Evolutionary conservation across 2,888 invertebrate species (phyloP), one percentile per base, ranked within the genome.

Genomic region (Drosophila monieri): DNA sequence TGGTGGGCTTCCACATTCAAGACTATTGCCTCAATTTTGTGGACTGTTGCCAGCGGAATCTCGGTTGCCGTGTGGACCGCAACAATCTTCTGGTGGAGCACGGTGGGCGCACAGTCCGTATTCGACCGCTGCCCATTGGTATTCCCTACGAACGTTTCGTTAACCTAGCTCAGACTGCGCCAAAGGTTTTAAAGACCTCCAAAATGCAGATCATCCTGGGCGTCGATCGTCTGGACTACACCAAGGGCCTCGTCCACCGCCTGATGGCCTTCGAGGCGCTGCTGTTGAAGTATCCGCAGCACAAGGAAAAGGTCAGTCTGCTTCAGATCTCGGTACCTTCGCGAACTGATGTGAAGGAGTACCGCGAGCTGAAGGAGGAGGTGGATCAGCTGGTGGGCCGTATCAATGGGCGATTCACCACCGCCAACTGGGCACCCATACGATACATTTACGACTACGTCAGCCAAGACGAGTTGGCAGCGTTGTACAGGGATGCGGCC

Each of bases 341-440:
- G 0, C 93, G 97, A 80, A 97, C 97, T 0, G 97, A 97, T 81
- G 97, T 97, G 0, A 95, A 96, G 81, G 97, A 97, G 89, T 97
- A 97, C 83, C 96, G 96, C 80, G 97, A 97, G 75, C 92, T 97
- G 61, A 97, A 97, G 88, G 96, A 97, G 83, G 97, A 97, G 90
- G 96, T 97, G 93, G 97, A 97, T 91, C 97, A 97, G 88, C 90
- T 97, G 53, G 97, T 97, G 48, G 97, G 92, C 1, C 90, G 95
- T 62, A 97, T 97, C 65, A 97, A 97, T 89, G 97, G 97, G 14
- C 94, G 95, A 61, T 97, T 97, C 86, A 96, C 97, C 0, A 97
- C 97, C 0, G 96, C 97, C 0, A 97, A 96, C 90, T 97, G 97
- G 97, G 97, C 97, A 0, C 97, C 97, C 0, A 97, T 97, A 43